Evolutionary conservation across 2,113 vertebrate genomes (phyloP), one percentile per base, ranked within the genome.

Genomic region (Rhipidura dahli): DNA sequence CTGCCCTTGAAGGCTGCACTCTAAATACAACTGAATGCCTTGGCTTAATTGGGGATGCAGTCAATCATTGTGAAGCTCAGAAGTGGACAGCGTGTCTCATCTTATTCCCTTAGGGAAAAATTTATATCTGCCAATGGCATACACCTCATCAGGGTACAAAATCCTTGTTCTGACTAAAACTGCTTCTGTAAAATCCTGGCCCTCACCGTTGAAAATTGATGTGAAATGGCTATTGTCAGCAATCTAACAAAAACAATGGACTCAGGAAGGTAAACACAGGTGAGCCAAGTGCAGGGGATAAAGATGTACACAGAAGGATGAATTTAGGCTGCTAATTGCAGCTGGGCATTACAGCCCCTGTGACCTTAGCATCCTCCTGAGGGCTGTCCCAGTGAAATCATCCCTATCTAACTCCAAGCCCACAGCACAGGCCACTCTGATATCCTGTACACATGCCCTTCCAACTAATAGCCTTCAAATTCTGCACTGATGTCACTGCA

Each of bases 1-100:
- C 53, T 96, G 82, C 53, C 90, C 85, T 94, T 96, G 94, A 92
- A 78, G 37, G 45, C 33, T 18, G 17, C 68, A 53, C 33, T 75
- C 60, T 79, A 83, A 87, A 91, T 42, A 57, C 10, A 77, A 21
- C 53, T 56, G n/a, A 80, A 87, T 79, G 30, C 11, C 63, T 89
- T 0, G 0, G 53, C 50, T 61, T 94, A 96, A 95, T 82, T 93
- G 73, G 72, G 24, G 28, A n/a, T 84, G 80, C 72, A 89, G 87
- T 95, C 85, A 90, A 89, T 93, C 65, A 89, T 4, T 68, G 51
- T 56, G 79, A 91, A 91, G 18, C 71, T 88, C 50, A 82, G 51
- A 72, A 94, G 64, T 10, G 12, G 28, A 53, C 51, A 49, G 6
- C 3, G 2, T 56, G 65, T 90, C 64, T 92, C 72, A 53, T 91